Evolutionary conservation across 2,888 invertebrate species (phyloP), one percentile per base, ranked within the genome.

Genomic region (Drosophila setosimentum): DNA sequence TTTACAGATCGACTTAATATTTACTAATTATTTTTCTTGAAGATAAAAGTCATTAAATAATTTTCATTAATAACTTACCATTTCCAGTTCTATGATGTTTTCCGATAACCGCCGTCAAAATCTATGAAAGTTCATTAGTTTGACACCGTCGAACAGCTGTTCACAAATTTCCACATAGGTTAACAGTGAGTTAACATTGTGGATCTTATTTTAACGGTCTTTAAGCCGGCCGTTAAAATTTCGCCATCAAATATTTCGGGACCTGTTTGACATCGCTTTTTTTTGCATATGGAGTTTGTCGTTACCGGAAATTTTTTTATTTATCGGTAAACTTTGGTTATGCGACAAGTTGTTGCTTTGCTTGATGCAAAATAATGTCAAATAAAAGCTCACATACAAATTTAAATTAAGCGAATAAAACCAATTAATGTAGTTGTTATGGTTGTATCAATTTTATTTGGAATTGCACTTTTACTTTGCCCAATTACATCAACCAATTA

Each of bases 381-480:
- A n/a, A 40, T n/a, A 24, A 27, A 49, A 18, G 5, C 27, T 16
- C 16, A 16, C 16, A 27, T 54, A 2, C 27, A 54, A 11, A 27
- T 54, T 5, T 21, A 24, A 29, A 33, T 30, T n/a, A 24, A 57
- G 18, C n/a, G 37, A 73, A 54, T 53, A 48, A 21, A 16, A 49
- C 24, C 58, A 27, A n/a, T 50, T 2, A 53, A 63, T 73, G 68
- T 76, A 66, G 76, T 78, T 57, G 64, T 76, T 78, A 74, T 77
- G 76, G 76, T 81, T 83, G 84, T 76, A 72, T 83, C 64, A 80
- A 80, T 76, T 89, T 87, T 87, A 87, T 89, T 87, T 89, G 76
- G 82, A 87, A 89, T 87, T 87, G 89, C 89, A 87, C 77, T 87
- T 86, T 74, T 65, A 78, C 51, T 83, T 78, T 76, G 78, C 73